Evolutionary conservation across 2,113 vertebrate species (phyloP).

Genomic region (Antidorcas marsupialis): DNA sequence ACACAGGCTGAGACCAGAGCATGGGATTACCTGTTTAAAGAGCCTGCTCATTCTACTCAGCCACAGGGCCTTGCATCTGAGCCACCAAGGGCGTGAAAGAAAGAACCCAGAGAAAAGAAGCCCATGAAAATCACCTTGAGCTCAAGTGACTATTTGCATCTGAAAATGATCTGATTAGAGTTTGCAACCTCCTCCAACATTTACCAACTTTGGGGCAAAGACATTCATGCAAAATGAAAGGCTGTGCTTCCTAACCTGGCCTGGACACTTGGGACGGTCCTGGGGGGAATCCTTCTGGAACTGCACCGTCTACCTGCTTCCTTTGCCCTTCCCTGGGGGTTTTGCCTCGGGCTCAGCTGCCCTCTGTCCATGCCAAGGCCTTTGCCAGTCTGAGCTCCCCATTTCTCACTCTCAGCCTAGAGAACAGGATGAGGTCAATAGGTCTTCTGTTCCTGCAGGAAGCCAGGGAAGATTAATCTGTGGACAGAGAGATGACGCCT

Average conservation of each 20-base stretch:
- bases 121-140: not conserved
- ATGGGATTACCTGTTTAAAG: not conserved
- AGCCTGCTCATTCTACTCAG: not conserved
- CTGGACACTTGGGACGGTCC: accelerated
- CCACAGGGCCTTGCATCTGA: not conserved
- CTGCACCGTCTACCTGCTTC: not conserved
- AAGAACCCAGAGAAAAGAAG: not conserved
- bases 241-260: not conserved
- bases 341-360: not conserved
- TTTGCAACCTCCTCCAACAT: not conserved
- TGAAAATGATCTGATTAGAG: not conserved
- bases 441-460: constrained; percentile 44
- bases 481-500: not conserved
- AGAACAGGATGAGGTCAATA: constrained; percentile 26
- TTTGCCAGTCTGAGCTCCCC: not conserved
- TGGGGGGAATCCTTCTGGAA: not conserved
- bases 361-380: not conserved
- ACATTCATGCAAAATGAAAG: not conserved
- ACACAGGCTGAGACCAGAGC: not conserved
- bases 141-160: not conserved
- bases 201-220: not conserved
- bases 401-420: constrained; percentile 54
- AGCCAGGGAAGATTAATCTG: constrained; percentile 30
- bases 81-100: not conserved
- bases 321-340: not conserved